Base-by-base conservation (phyloP, 1,140 invertebrate genomes). In the Odontomachus brunneus region DNA sequence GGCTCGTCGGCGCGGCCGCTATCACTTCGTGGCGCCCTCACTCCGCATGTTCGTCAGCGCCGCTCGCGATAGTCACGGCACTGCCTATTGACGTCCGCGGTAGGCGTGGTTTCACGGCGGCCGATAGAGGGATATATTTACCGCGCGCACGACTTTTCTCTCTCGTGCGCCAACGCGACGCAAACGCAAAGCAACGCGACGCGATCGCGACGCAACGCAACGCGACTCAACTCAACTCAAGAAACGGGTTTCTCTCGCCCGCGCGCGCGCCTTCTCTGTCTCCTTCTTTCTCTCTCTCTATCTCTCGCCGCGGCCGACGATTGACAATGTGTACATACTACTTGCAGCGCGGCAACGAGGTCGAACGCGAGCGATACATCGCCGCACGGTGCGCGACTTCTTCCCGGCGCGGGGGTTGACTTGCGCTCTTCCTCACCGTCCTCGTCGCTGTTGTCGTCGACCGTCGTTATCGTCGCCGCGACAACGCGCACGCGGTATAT, bases 121-220 rank as follows among this genome's bases (percentile, higher is more conserved):
- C 89, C 89, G 91, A 92, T 92, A 92, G 91, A 92, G 91, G 90
- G 91, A 92, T 92, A 92, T 92, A 92, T 92, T 92, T 92, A 92
- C 91, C 90, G 86, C 91, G 90, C 90, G 86, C 87, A 90, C 88
- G 86, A 89, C 87, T 92, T 91, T 92, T 92, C 91, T 91, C 90
- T 91, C 90, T 91, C 91, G 29, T 33, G 9, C 38, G 38, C 38
- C 3, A 44, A 44, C 38, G 38, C 38, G 38, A 44, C 3, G 38
- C 38, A 44, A 44, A 4, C 38, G 38, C 73, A 51, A 53, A 60
- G 62, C 49, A 51, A 75, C 66, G n/a, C 62, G 33, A 65, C 57
- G 55, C 15, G 12, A 62, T n/a, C n/a, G 24, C 19, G 11, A 29
- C 22, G 19, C 14, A 5, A 33, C 29, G 29, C 29, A 33, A 33